Evolutionary conservation across 2,888 invertebrate species (phyloP).

Genomic region (Sarcophaga caerulescens): DNA sequence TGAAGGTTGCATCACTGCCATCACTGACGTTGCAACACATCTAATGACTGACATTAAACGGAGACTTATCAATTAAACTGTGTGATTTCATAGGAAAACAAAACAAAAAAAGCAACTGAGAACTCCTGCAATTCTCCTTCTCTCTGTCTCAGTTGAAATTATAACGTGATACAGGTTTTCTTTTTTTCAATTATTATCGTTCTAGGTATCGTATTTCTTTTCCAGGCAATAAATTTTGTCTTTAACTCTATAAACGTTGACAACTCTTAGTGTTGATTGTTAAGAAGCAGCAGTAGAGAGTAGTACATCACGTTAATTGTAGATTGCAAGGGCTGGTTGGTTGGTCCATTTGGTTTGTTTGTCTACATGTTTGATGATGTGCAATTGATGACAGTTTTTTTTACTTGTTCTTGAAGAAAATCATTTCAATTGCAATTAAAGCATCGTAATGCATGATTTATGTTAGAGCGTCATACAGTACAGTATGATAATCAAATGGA

Average conservation of each 20-base stretch:
- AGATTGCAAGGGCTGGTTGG: background rate
- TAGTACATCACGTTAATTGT: background rate
- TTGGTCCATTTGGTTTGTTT: constrained; percentile 2
- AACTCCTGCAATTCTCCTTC: constrained; percentile 24
- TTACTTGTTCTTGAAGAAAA: background rate
- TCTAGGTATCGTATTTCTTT: constrained; percentile 16
- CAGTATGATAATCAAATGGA: background rate
- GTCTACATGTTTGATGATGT: background rate
- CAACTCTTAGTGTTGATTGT: constrained; percentile 46
- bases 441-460: background rate
- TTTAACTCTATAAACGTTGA: constrained; percentile 52
- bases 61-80: constrained; percentile 65
- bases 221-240: constrained; percentile 56
- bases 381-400: constrained; percentile 49
- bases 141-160: constrained; percentile 32
- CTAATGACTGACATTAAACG: constrained; percentile 58
- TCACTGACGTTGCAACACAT: constrained; percentile 22
- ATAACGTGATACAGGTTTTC: constrained; percentile 20
- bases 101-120: background rate
- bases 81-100: constrained; percentile 54
- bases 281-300: constrained; percentile 1
- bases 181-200: constrained; percentile 11
- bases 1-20: background rate
- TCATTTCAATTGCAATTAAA: background rate
- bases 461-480: background rate